Percentiles rank a stretch among this genome's conserved stretches.
phyloP scores from a whole-genome alignment of 1,140 invertebrate species.

The Acyrthosiphon pisum region DNA sequence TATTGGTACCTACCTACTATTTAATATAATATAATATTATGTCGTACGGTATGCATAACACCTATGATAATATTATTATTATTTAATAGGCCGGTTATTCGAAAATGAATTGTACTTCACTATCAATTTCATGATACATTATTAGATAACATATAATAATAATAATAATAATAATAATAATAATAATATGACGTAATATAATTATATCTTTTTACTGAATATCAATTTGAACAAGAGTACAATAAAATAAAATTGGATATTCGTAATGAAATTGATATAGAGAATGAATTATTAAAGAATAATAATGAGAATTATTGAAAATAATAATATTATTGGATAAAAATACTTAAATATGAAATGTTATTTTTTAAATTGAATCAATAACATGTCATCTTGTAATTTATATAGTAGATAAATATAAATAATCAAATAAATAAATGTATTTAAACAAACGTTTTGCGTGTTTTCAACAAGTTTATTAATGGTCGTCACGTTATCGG shows the following conservation, averaged over 20 bases:
- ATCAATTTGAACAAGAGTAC: not conserved
- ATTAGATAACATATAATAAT: not conserved
- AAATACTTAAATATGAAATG: constrained; percentile 16
- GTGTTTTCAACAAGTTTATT: not conserved
- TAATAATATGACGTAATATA: not conserved
- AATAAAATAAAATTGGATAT: not conserved
- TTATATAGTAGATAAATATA: not conserved
- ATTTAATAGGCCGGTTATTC: not conserved
- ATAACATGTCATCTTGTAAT: not conserved
- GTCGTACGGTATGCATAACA: not conserved
- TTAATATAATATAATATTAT: not conserved
- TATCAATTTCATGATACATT: not conserved
- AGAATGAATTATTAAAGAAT: not conserved
- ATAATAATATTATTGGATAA: not conserved
- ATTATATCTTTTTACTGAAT: not conserved
- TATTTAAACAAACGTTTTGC: not conserved
- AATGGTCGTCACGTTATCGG: not conserved
- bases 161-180: not conserved
- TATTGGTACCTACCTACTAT: not conserved
- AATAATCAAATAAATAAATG: constrained; percentile 16
- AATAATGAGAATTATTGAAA: not conserved
- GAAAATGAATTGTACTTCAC: not conserved
- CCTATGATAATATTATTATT: not conserved
- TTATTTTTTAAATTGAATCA: not conserved
- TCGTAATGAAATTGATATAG: not conserved